phyloP scores from a whole-genome alignment of 1,140 invertebrate species.

The Drosophila grimshawi region DNA sequence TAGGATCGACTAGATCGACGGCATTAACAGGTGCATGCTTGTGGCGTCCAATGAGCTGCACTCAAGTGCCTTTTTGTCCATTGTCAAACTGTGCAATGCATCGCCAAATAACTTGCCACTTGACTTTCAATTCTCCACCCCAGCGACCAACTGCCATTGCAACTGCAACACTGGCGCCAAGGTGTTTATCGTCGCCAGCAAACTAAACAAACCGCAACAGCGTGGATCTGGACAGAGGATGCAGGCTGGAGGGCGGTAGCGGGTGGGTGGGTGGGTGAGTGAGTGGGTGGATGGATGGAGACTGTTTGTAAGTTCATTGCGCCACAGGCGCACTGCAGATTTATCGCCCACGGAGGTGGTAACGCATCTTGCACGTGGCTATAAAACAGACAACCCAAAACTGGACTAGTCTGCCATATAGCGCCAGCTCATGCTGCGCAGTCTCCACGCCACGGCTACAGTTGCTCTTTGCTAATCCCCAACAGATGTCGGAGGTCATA shows the following conservation, averaged over 20 bases:
- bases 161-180: conserved; percentile 62
- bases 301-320: conserved; percentile 68
- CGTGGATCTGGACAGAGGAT: not conserved
- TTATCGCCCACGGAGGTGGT: conserved; percentile 83
- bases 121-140: not conserved
- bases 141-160: not conserved
- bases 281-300: conserved; percentile 3
- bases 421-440: conserved; percentile 77
- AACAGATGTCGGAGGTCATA: conserved; percentile 41
- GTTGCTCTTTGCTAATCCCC: conserved; percentile 49
- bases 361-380: conserved; percentile 63
- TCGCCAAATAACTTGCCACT: not conserved
- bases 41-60: not conserved
- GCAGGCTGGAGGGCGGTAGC: conserved; percentile 1
- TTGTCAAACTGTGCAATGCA: conserved; percentile 31
- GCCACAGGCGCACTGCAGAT: conserved; percentile 79
- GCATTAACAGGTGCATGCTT: conserved; percentile 53
- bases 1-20: too few species aligned
- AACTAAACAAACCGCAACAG: conserved; percentile 70
- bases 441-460: not conserved
- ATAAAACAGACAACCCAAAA: conserved; percentile 76
- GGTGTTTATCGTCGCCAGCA: conserved; percentile 77
- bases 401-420: conserved; percentile 43
- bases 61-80: conserved; percentile 38
- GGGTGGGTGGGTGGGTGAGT: not conserved